These are phyloP conservation scores for Equus przewalskii DNA, from an alignment of 2,113 vertebrate genomes.

Conservation along the genomic window DNA sequence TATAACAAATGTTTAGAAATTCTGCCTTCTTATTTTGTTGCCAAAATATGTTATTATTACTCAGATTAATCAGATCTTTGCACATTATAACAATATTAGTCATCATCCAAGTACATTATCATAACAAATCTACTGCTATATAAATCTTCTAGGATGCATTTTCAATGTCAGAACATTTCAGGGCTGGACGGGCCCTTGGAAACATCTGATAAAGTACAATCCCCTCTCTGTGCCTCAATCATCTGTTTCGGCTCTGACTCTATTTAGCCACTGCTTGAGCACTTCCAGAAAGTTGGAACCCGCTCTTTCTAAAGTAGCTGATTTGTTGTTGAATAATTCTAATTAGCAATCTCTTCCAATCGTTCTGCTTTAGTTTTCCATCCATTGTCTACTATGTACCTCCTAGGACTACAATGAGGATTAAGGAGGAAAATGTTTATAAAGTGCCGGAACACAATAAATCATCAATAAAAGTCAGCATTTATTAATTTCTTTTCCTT, in stretches of 20 bases:
- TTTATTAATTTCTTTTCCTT: neutral
- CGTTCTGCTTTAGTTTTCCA: neutral
- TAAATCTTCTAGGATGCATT: neutral
- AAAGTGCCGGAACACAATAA: neutral
- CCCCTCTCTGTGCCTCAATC: rapidly evolving
- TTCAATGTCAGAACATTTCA: neutral
- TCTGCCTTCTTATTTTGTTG: constrained; percentile 46
- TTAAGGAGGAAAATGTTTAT: neutral
- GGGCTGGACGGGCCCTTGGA: neutral
- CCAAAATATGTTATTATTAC: constrained; percentile 61
- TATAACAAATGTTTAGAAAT: constrained; percentile 70
- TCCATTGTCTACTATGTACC: rapidly evolving
- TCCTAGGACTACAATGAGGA: rapidly evolving
- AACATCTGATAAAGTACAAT: neutral
- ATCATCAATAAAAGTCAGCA: neutral
- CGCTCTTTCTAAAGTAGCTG: neutral
- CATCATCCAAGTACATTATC: constrained; percentile 54
- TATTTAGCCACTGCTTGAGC: neutral
- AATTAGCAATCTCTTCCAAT: neutral
- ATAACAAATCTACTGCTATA: constrained; percentile 16
- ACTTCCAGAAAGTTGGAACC: neutral
- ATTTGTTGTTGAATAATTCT: neutral
- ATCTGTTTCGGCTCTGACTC: neutral
- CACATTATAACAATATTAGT: constrained; percentile 49
- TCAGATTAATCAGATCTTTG: constrained; percentile 70